Evolutionary conservation across 1,140 invertebrate genomes (phyloP).

Genomic region (Nasonia longicornis): DNA sequence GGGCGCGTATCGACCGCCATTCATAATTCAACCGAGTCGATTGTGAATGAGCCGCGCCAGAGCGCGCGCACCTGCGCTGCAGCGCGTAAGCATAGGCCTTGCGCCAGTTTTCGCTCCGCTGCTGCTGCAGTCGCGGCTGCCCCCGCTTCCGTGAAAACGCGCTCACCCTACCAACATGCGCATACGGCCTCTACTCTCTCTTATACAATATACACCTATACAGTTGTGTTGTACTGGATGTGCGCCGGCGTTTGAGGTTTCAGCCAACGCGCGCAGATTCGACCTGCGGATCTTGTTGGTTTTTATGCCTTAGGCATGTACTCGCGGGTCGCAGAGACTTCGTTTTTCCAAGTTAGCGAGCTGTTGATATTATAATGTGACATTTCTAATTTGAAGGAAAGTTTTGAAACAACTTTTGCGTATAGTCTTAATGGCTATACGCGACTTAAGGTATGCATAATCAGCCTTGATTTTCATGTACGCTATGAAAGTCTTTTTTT

Average conservation of each 20-base stretch:
- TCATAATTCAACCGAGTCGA: slow-evolving; percentile 66
- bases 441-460: background rate
- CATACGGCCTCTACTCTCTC: background rate
- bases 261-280: too few relatives aligned
- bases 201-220: background rate
- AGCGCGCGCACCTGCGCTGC: slow-evolving; percentile 42
- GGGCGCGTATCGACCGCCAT: slow-evolving; percentile 63
- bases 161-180: background rate
- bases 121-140: background rate
- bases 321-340: too few relatives aligned
- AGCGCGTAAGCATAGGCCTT: slow-evolving; percentile 44
- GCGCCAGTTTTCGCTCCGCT: slow-evolving; percentile 44
- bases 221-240: background rate
- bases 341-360: too few relatives aligned
- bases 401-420: background rate
- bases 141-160: slow-evolving; percentile 7
- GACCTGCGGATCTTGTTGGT: background rate
- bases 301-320: background rate
- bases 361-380: too few relatives aligned
- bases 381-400: background rate
- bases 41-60: slow-evolving; percentile 58
- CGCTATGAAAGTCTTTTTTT: too few relatives aligned
- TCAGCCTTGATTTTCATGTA: too few relatives aligned
- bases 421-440: background rate
- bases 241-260: background rate